Base-by-base conservation (phyloP, 2,113 vertebrate species). In the Anoura caudifer region DNA sequence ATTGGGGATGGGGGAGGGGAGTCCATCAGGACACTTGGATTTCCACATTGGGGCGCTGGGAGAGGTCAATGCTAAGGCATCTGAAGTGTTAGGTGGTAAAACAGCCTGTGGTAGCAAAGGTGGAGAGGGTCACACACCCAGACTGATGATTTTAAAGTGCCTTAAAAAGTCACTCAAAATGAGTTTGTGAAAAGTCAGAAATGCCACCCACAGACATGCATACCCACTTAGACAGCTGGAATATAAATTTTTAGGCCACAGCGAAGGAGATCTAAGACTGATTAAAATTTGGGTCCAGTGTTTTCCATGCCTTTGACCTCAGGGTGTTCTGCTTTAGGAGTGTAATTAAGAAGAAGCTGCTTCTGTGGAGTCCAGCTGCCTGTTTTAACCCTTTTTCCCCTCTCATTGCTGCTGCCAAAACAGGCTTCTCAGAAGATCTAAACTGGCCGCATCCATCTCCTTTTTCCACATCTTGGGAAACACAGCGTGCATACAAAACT, bases 251-350 rank as follows among this genome's bases (percentile, higher is more conserved):
- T 36, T 17, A 59, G 72, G n/a, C 36, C n/a, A 43, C 59, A 28
- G 8, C 43, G 31, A 91, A 31, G 14, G 15, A 81, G 33, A 26
- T 28, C 54, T 77, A 69, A 36, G 13, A 85, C 73, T 94, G 84
- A 72, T 94, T 90, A 76, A 91, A 88, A 82, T 73, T 19, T 73
- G 41, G 65, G 19, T 85, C n/a, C 45, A 94, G 59, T 79, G 54
- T 52, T 83, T 89, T 73, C 59, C n/a, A 56, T 77, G 56, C 52
- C 67, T 90, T 86, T 82, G 63, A 90, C 81, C 43, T 90, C 41
- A 36, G 56, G 61, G 50, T 67, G 91, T 93, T 91, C 69, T 50
- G 33, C 45, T 94, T 94, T 59, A 61, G 85, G 70, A 91, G 8
- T 59, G 3, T 89, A 77, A 94, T 91, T 83, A 90, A 76, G 45